Percentiles rank a stretch among this genome's conserved stretches.
These are phyloP conservation scores for Rhynchomys soricoides DNA, from an alignment of 2,113 vertebrate species.

Conservation along the genomic window DNA sequence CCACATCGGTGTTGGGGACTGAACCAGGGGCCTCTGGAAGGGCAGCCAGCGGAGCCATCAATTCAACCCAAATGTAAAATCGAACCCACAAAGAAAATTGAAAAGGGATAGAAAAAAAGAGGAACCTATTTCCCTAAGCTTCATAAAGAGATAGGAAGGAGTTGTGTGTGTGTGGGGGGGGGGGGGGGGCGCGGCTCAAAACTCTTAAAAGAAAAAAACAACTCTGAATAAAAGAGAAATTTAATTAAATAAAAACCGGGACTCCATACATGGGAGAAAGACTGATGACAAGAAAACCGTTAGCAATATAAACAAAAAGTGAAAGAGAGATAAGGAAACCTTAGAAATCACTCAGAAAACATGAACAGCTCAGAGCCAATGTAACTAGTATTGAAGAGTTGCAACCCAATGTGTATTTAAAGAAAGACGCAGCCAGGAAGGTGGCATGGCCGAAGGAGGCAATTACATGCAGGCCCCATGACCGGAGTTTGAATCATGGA, in stretches of 20 bases:
- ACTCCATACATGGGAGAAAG: not conserved
- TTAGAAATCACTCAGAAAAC: not conserved
- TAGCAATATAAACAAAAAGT: not conserved
- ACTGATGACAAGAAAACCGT: not conserved
- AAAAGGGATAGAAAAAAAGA: not conserved
- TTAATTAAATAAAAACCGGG: not conserved
- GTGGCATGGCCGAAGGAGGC: not conserved
- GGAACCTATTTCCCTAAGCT: constrained; percentile 8
- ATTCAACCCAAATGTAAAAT: too few species aligned
- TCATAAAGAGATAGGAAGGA: not conserved
- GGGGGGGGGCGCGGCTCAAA: not conserved
- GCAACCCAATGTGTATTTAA: not conserved
- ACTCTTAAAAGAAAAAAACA: not conserved
- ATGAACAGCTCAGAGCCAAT: not conserved
- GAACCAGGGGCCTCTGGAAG: not conserved
- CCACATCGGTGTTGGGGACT: not conserved
- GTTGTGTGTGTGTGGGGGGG: not conserved
- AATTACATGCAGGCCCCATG: not conserved
- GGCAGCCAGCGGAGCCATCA: not conserved
- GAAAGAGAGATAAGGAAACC: not conserved
- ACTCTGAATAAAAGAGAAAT: not conserved
- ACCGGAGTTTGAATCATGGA: too few species aligned
- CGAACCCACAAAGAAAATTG: not conserved
- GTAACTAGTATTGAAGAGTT: not conserved
- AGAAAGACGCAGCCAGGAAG: not conserved